Evolutionary conservation across 2,888 invertebrate genomes (phyloP), one percentile per base, ranked within the genome.

Genomic region (Temnothorax unifasciatus): DNA sequence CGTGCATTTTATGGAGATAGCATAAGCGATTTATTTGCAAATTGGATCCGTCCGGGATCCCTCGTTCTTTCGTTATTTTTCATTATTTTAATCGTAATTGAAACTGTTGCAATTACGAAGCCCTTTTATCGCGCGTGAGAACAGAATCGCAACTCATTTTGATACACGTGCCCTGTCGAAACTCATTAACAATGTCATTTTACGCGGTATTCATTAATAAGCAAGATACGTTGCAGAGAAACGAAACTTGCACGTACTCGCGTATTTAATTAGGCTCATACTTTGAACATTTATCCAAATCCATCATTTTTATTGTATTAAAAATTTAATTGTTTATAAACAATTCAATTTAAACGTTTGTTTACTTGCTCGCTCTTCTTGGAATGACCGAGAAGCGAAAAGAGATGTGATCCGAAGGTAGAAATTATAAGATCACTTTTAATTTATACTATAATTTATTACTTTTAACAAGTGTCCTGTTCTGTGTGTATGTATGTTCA

Each of bases 371-470:
- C 38, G 21, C 18, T 11, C n/a, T 25, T 0, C 21, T 13, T 38
- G 13, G 3, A 3, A 71, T 5, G 1, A 71, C 15, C 57, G 34
- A n/a, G 41, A 66, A n/a, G 2, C 2, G 18, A 47, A 21, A n/a
- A 59, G 8, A 79, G 21, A 47, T 11, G 13, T 15, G 57, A 44
- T 57, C 6, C 9, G 5, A 13, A 47, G 68, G 34, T n/a, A 57
- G 21, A 34, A 69, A 77, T 57, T n/a, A 71, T 13, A 61, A 81
- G 13, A 18, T 57, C 52, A 71, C 15, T 25, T 73, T 73, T 85
- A 64, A 88, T 92, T 92, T 92, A 91, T 91, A 86, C 92, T 92
- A 91, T 92, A 90, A 91, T 92, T 92, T 93, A 92, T 92, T 93
- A 88, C 87, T 92, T 91, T 93, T 92, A 93, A 92, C 92, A 92